These are phyloP conservation scores for Thyatira batis DNA, from an alignment of 2,888 invertebrate species.

Conservation along the genomic window DNA sequence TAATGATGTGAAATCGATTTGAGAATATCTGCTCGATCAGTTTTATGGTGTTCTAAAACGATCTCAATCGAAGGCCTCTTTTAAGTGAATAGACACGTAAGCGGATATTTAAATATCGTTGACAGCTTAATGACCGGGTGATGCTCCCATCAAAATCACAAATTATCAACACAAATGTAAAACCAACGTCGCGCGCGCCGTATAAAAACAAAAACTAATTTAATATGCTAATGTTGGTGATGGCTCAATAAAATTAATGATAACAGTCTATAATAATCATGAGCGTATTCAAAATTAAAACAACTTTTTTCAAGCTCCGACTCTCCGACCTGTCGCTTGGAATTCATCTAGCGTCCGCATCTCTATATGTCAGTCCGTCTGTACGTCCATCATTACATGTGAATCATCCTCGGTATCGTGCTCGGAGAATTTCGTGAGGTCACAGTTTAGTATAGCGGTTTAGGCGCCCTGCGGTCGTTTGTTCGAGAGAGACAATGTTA, in stretches of 20 bases:
- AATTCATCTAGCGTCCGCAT: slow-evolving; percentile 70
- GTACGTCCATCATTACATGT: slow-evolving; percentile 73
- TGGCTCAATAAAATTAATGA: slow-evolving; percentile 60
- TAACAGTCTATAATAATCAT: slow-evolving; percentile 44
- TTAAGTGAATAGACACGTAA: slow-evolving; percentile 23
- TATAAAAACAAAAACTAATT: slow-evolving; percentile 50
- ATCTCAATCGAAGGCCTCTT: slow-evolving; percentile 32
- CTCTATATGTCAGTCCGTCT: slow-evolving; percentile 62
- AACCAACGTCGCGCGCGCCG: slow-evolving; percentile 26
- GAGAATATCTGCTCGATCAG: slow-evolving; percentile 18
- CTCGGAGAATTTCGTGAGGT: slow-evolving; percentile 79
- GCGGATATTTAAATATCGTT: slow-evolving; percentile 39
- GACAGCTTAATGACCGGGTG: slow-evolving; percentile 49
- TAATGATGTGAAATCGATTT: slow-evolving; percentile 40
- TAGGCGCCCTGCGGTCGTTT: slow-evolving; percentile 77
- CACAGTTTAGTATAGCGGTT: slow-evolving; percentile 82
- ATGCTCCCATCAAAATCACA: slow-evolving; percentile 39
- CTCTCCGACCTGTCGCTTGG: slow-evolving; percentile 48
- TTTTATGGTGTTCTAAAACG: slow-evolving; percentile 22
- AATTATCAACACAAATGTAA: slow-evolving; percentile 37
- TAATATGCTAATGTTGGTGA: slow-evolving; percentile 55
- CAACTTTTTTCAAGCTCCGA: slow-evolving; percentile 33
- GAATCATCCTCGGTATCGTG: slow-evolving; percentile 76
- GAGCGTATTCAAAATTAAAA: slow-evolving; percentile 41
- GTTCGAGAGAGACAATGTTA: slow-evolving; percentile 52